Evolutionary conservation across 2,113 vertebrate genomes (phyloP).

Genomic region (Nothoprocta pentlandii): DNA sequence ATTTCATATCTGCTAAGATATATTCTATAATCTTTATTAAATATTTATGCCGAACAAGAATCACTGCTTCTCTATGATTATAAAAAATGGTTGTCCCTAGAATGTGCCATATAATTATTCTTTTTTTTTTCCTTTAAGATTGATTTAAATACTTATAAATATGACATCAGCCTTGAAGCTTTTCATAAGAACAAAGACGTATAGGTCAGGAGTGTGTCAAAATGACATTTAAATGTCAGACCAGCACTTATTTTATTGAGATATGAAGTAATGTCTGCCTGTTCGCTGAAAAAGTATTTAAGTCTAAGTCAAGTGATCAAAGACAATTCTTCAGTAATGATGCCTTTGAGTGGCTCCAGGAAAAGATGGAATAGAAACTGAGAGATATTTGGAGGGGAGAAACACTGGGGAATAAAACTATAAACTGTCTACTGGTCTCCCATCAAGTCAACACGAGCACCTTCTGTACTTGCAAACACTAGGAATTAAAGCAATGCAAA

Average conservation of each 20-base stretch:
- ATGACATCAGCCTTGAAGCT: slow-evolving; percentile 23
- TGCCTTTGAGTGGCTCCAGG: slow-evolving; percentile 3
- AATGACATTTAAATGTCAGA: slow-evolving; percentile 67
- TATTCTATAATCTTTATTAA: not conserved
- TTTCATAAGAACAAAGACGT: slow-evolving; percentile 32
- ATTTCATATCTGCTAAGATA: not conserved
- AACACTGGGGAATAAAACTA: slow-evolving; percentile 1
- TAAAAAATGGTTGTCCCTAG: not conserved
- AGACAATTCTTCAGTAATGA: slow-evolving; percentile 15
- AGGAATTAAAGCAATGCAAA: not conserved
- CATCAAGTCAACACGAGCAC: not conserved
- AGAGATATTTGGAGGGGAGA: not conserved
- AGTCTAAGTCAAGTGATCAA: slow-evolving; percentile 39
- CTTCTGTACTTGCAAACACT: not conserved
- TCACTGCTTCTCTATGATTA: not conserved
- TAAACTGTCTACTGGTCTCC: not conserved
- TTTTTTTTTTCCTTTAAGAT: not conserved
- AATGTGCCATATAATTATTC: not conserved
- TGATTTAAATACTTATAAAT: slow-evolving; percentile 44
- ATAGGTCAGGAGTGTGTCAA: slow-evolving; percentile 55
- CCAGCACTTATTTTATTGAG: slow-evolving; percentile 48
- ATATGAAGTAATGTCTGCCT: slow-evolving; percentile 63
- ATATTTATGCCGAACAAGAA: not conserved
- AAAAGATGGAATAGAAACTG: not conserved
- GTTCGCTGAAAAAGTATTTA: slow-evolving; percentile 31